A percentile compares a stretch with the other conserved stretches of the same genome.
These are phyloP conservation scores for Zaprionus obscuricornis DNA, from an alignment of 2,888 invertebrate genomes.

Conservation along the genomic window DNA sequence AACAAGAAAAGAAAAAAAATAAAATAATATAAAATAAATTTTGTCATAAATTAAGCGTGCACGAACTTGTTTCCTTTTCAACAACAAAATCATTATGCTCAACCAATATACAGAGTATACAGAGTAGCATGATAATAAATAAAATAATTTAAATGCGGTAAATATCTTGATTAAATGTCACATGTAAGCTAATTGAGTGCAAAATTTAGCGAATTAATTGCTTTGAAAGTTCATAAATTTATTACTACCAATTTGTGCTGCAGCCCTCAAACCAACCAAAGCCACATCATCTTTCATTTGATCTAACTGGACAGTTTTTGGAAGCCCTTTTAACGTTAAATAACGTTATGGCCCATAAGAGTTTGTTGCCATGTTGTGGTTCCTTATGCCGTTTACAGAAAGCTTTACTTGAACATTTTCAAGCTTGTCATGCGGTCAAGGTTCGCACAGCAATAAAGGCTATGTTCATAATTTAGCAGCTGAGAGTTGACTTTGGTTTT, in stretches of 20 bases:
- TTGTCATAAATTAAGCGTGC: no score
- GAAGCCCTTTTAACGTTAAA: no score
- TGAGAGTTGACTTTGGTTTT: conserved; percentile 22
- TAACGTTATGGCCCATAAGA: background rate
- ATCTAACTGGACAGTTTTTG: no score
- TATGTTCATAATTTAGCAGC: conserved; percentile 64
- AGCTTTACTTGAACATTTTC: conserved; percentile 56
- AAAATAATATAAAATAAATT: no score
- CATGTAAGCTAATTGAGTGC: conserved; percentile 59
- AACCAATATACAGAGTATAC: no score
- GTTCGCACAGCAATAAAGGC: conserved; percentile 54
- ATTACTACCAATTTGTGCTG: conserved; percentile 25
- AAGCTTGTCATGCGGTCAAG: conserved; percentile 72
- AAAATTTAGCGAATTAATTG: conserved; percentile 65
- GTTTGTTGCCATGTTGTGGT: conserved; percentile 28
- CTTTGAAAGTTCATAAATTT: conserved; percentile 53
- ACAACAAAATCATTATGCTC: no score
- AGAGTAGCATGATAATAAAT: no score
- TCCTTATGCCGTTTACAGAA: conserved; percentile 31
- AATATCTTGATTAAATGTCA: no score
- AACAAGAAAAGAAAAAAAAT: no score
- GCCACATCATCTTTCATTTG: conserved; percentile 1
- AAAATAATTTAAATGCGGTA: no score
- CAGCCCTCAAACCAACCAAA: no score
- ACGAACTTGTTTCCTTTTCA: no score